These are phyloP conservation scores for Macrobrachium rosenbergii DNA, from an alignment of 1,140 invertebrate genomes.

Conservation along the genomic window DNA sequence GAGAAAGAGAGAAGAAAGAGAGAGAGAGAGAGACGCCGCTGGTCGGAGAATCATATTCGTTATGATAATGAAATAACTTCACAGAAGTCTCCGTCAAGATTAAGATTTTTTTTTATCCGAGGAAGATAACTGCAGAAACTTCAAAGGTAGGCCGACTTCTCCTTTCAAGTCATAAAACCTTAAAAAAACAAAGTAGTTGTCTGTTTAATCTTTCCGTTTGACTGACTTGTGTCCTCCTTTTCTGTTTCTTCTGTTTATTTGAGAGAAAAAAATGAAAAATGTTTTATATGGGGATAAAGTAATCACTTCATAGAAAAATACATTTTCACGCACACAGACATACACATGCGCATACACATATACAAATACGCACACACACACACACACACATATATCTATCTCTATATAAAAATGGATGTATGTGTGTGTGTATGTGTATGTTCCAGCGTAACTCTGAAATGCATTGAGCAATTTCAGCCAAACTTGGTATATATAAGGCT, in stretches of 20 bases:
- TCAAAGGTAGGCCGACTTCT: background rate
- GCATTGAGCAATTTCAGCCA: no score
- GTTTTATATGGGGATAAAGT: no score
- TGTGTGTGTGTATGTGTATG: no score
- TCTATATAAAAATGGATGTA: background rate
- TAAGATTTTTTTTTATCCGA: background rate
- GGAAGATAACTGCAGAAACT: no score
- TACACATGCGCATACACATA: background rate
- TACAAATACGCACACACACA: background rate
- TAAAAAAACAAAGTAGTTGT: no score
- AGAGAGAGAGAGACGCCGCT: background rate
- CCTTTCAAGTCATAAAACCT: no score
- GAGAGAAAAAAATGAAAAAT: no score
- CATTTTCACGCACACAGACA: background rate
- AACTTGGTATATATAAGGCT: no score
- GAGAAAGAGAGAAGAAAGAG: constrained; percentile 12
- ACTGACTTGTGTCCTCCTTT: no score
- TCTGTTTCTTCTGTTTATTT: no score
- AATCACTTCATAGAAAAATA: background rate
- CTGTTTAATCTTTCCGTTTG: background rate
- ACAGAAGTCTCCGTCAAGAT: background rate
- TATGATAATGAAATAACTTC: constrained; percentile 21
- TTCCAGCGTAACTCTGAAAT: no score
- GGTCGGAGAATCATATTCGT: background rate
- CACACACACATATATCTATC: background rate